These are phyloP conservation scores for Poecilus cupreus DNA, from an alignment of 2,888 invertebrate genomes.

Conservation along the genomic window DNA sequence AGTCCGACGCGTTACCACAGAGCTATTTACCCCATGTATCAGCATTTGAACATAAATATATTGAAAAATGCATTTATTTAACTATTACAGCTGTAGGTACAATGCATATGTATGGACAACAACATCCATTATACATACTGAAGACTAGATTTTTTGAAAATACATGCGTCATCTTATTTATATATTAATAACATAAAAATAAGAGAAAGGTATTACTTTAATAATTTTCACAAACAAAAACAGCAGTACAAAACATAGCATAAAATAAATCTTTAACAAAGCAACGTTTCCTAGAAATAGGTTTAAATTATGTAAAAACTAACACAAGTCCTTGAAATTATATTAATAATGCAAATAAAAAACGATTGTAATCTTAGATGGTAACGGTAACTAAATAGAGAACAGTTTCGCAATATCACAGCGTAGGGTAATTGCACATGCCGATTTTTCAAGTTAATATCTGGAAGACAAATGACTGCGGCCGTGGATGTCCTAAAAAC, in stretches of 20 bases:
- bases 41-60: neutral
- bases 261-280: too few relatives aligned
- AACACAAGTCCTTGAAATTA: neutral
- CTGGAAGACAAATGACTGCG: conserved; percentile 20
- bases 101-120: neutral
- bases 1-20: too few relatives aligned
- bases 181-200: neutral
- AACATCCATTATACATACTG: neutral
- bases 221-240: neutral
- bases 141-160: neutral
- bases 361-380: too few relatives aligned
- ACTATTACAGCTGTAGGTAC: neutral
- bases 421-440: neutral
- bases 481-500: conserved; percentile 45
- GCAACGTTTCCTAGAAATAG: neutral
- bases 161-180: neutral
- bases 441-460: neutral
- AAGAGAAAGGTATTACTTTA: neutral
- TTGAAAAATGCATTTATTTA: neutral
- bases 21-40: too few relatives aligned
- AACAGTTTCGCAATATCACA: neutral
- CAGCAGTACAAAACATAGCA: too few relatives aligned
- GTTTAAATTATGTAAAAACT: neutral
- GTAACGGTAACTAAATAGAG: too few relatives aligned
- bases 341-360: too few relatives aligned